phyloP scores from a whole-genome alignment of 1,140 invertebrate species.

The Papilio glaucus region DNA sequence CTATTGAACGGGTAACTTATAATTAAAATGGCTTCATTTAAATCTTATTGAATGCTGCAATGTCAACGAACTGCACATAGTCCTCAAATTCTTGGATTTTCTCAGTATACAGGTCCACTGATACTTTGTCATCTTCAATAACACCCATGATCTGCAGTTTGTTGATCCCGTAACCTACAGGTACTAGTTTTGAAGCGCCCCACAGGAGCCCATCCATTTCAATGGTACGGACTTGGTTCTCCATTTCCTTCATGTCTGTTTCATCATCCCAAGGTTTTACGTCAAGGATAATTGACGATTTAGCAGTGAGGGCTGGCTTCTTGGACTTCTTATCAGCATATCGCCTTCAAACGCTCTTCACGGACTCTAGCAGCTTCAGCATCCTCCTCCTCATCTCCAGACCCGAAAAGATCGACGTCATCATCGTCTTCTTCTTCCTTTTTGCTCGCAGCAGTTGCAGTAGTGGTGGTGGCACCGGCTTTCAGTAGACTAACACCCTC shows the following conservation, averaged over 20 bases:
- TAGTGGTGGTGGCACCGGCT: conserved; percentile 84
- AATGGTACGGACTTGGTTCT: conserved; percentile 91
- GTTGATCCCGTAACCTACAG: conserved; percentile 97
- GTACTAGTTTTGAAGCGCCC: conserved; percentile 97
- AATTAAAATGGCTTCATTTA: conserved; percentile 84
- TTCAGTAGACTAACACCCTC: conserved; percentile 84
- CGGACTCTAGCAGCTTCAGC: conserved; percentile 91
- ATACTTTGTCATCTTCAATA: conserved; percentile 97
- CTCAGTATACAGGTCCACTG: conserved; percentile 94
- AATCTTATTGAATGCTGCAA: conserved; percentile 98
- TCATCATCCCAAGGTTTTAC: conserved; percentile 99
- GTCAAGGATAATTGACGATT: conserved; percentile 96
- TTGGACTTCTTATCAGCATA: conserved; percentile 97
- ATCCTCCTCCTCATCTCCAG: conserved; percentile 91
- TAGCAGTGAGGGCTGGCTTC: conserved; percentile 96
- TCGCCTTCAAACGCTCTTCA: conserved; percentile 94
- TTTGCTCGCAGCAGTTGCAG: conserved; percentile 66
- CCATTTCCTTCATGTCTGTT: conserved; percentile 96
- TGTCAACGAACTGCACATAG: conserved; percentile 96
- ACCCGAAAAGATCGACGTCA: conserved; percentile 95
- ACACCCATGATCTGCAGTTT: conserved; percentile 98
- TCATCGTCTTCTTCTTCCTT: conserved; percentile 87
- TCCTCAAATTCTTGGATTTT: conserved; percentile 95
- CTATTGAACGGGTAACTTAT: conserved; percentile 66
- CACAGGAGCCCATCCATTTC: conserved; percentile 95